A percentile compares a stretch with the other conserved stretches of the same genome.
Evolutionary conservation across 1,140 invertebrate species (phyloP).

Genomic region (Gonatopus flavifemur): DNA sequence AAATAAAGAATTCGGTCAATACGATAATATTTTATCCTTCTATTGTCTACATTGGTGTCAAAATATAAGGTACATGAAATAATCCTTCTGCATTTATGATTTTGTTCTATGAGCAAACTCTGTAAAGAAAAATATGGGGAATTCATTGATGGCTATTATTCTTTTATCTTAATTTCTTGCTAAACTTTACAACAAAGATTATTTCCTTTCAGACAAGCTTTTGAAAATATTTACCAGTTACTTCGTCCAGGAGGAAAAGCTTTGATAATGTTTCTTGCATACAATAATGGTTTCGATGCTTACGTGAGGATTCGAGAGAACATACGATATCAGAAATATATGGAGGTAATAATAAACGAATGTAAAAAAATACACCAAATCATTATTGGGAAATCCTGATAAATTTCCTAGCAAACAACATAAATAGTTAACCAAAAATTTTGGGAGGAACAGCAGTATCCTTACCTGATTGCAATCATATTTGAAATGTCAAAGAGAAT

Average conservation of each 20-base stretch:
- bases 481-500: neutral
- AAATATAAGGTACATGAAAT: slow-evolving; percentile 65
- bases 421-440: too few species aligned
- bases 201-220: slow-evolving; percentile 58
- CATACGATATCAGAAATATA: slow-evolving; percentile 66
- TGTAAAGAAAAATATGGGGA: neutral
- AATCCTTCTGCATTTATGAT: too few species aligned
- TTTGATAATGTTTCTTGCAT: slow-evolving; percentile 69
- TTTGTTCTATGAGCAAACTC: neutral
- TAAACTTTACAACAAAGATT: too few species aligned
- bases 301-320: slow-evolving; percentile 65
- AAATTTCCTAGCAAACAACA: neutral
- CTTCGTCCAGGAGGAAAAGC: slow-evolving; percentile 68
- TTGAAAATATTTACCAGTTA: slow-evolving; percentile 67
- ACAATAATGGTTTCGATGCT: slow-evolving; percentile 72
- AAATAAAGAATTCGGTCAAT: slow-evolving; percentile 56
- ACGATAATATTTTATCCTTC: slow-evolving; percentile 76
- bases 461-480: too few species aligned
- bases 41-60: slow-evolving; percentile 83
- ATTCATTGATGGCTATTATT: neutral
- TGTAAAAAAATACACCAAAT: neutral
- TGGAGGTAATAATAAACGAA: slow-evolving; percentile 56
- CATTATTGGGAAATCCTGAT: neutral
- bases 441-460: too few species aligned
- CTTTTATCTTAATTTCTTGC: too few species aligned